Conservation (phyloP, 2,113 vertebrate species). For the Aix galericulata region DNA sequence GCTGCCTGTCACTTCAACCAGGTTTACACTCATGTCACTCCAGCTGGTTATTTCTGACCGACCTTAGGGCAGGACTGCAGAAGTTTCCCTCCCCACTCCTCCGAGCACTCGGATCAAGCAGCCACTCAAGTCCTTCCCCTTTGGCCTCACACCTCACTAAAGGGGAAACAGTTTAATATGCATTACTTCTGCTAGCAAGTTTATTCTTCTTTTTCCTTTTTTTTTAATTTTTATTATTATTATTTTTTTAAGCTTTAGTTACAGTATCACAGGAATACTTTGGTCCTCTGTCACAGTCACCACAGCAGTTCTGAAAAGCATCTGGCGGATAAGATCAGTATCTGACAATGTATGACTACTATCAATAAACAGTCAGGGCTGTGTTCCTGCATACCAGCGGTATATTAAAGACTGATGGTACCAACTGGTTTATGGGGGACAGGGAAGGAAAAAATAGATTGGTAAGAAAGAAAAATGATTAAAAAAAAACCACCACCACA, state of each 20-base stretch:
- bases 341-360: background rate
- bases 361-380: background rate
- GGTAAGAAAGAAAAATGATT: background rate
- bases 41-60: background rate
- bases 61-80: background rate
- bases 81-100: background rate
- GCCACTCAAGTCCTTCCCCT: background rate
- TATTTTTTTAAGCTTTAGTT: background rate
- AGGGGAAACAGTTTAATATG: accelerated
- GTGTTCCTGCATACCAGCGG: background rate
- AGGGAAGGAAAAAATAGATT: background rate
- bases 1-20: conserved; percentile 37
- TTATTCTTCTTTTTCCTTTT: background rate
- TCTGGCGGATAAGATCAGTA: background rate
- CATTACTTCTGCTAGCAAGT: background rate
- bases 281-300: background rate
- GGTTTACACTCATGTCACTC: conserved; percentile 16
- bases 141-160: background rate
- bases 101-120: background rate
- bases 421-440: background rate
- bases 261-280: background rate
- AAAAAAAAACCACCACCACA: background rate
- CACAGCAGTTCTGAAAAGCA: accelerated
- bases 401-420: background rate
- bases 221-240: background rate